phyloP scores from a whole-genome alignment of 92 coral and sea anemone species.

The Parazoanthus atlanticus region DNA sequence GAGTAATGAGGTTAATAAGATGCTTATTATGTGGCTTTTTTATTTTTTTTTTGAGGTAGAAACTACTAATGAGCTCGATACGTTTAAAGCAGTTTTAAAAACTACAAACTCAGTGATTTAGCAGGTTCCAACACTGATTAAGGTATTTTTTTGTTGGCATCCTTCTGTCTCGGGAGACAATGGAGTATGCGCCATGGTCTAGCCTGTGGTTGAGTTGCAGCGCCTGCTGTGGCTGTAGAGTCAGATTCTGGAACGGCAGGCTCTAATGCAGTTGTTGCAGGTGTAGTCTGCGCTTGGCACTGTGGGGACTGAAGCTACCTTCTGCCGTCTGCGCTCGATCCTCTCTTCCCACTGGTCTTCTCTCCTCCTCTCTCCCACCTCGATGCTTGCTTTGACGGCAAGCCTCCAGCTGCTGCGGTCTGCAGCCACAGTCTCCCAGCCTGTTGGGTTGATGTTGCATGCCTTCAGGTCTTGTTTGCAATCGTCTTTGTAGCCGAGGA shows the following conservation, averaged over 20 bases:
- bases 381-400: slow-evolving; percentile 3
- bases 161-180: no score
- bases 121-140: no score
- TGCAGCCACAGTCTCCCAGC: slow-evolving; percentile 26
- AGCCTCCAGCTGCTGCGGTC: slow-evolving; percentile 24
- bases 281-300: neutral
- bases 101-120: no score
- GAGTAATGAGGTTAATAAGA: no score
- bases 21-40: no score
- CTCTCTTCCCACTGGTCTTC: slow-evolving; percentile 27
- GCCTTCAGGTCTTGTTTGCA: slow-evolving; percentile 40
- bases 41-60: no score
- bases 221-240: slow-evolving; percentile 44
- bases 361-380: slow-evolving; percentile 10
- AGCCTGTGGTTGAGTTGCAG: no score
- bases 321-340: neutral
- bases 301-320: neutral
- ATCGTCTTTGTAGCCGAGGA: slow-evolving; percentile 41
- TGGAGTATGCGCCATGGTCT: no score
- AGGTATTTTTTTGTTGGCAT: no score
- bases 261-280: slow-evolving; percentile 15
- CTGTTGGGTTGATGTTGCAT: neutral
- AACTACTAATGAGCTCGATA: no score
- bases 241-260: slow-evolving; percentile 24
- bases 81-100: no score